These are phyloP conservation scores for Calliopum simillimum DNA, from an alignment of 2,888 invertebrate genomes.

Conservation along the genomic window DNA sequence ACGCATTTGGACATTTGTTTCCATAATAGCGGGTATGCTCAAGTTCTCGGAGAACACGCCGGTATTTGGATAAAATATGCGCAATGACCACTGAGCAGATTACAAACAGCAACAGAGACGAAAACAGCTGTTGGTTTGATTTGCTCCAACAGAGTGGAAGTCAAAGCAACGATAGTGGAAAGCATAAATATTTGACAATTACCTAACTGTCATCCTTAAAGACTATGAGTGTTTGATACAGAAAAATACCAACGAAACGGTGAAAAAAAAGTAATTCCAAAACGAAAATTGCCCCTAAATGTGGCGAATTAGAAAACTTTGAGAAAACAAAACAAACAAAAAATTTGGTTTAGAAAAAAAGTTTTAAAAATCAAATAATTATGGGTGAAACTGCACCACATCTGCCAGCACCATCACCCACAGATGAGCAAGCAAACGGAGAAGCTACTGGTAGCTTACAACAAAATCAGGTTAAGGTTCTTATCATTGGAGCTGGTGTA, in stretches of 20 bases:
- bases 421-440: slow-evolving; percentile 51
- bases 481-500: slow-evolving; percentile 85
- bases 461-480: slow-evolving; percentile 73
- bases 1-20: background rate
- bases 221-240: background rate
- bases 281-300: background rate
- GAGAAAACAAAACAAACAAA: background rate
- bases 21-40: no score
- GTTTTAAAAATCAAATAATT: slow-evolving; percentile 8
- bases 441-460: slow-evolving; percentile 33
- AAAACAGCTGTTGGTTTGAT: slow-evolving; percentile 11
- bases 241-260: slow-evolving; percentile 5
- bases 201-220: slow-evolving; percentile 26
- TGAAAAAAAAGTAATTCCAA: background rate
- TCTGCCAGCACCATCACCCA: slow-evolving; percentile 57
- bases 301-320: background rate
- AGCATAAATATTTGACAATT: slow-evolving; percentile 27
- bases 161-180: background rate
- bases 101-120: background rate
- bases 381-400: slow-evolving; percentile 57
- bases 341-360: background rate
- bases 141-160: slow-evolving; percentile 2
- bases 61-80: background rate
- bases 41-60: background rate
- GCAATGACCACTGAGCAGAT: slow-evolving; percentile 6